Evolutionary conservation across 2,888 invertebrate species (phyloP).

Genomic region (Ophonus ardosiacus): DNA sequence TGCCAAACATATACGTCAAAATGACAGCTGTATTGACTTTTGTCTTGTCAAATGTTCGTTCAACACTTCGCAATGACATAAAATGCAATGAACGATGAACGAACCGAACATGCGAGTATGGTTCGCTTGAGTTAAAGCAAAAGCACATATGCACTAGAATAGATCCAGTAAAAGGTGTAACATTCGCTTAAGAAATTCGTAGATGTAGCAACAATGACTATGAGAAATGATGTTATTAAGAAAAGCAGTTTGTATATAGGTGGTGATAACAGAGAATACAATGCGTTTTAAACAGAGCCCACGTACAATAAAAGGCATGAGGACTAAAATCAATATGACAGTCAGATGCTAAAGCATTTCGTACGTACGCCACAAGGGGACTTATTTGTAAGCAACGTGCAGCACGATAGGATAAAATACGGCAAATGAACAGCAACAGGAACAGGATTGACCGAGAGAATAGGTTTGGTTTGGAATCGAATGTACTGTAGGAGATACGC

Average conservation of each 20-base stretch:
- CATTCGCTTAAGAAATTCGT: too few relatives aligned
- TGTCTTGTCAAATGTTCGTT: neutral
- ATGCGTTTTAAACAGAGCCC: slow-evolving; percentile 45
- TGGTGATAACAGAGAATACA: neutral
- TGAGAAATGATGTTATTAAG: neutral
- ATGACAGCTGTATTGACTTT: neutral
- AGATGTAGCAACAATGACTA: neutral
- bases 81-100: neutral
- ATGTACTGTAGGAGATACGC: neutral
- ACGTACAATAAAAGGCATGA: slow-evolving; percentile 42
- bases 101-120: neutral
- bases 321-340: slow-evolving; percentile 51
- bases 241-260: neutral
- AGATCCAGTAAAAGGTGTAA: neutral
- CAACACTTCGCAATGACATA: neutral
- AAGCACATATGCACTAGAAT: neutral
- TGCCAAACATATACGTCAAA: neutral
- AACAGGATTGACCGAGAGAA: too few relatives aligned
- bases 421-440: neutral
- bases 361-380: neutral
- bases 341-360: slow-evolving; percentile 41
- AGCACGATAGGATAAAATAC: neutral
- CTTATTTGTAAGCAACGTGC: neutral
- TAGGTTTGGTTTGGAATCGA: neutral
- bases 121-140: neutral